Base-by-base conservation (phyloP, 2,113 vertebrate species). In the Oryzias javanicus region DNA sequence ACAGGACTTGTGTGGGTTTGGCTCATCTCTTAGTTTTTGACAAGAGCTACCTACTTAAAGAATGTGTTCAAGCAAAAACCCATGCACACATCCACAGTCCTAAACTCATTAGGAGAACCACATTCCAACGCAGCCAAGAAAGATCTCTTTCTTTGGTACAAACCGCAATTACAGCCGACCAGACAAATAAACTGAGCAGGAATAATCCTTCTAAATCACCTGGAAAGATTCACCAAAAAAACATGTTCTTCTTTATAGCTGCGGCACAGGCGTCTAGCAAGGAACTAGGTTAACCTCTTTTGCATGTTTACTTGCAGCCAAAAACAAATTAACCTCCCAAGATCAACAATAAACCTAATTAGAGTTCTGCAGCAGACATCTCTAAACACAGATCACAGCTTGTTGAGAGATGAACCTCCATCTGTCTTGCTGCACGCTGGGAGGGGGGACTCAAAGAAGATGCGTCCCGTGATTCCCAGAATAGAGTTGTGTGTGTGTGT, bases 261-360 rank as follows among this genome's bases (percentile, higher is more conserved):
- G 55, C 55, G 46, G 35, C 22, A 27, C 47, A 17, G 44, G 49
- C 50, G 40, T 55, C 55, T 64, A 53, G 29, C 63, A 62, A 70
- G 66, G 72, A 83, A 84, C 49, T 70, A 78, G 77, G 62, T 73
- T 86, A 72, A 74, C 74, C 72, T 83, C 77, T 71, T 75, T 79
- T 67, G 64, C 35, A 40, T 79, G 74, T 75, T 74, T 77, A 82
- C 71, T 82, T 46, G 57, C 63, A 83, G 83, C 83, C 85, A 80
- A 88, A 75, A 78, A 81, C 82, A 88, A 87, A 89, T 87, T 73
- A 89, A 89, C 84, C 84, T 88, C 72, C 70, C 80, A 80, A 87
- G 86, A 89, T 86, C 83, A 86, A 88, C 84, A 87, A 87, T 81
- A 78, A 84, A 84, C 64, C 79, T 81, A 89, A 90, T 89, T 85